A percentile compares a stretch with the other conserved stretches of the same genome.
Conservation (phyloP, 2,888 invertebrate genomes). For the Lottia gigantea region DNA sequence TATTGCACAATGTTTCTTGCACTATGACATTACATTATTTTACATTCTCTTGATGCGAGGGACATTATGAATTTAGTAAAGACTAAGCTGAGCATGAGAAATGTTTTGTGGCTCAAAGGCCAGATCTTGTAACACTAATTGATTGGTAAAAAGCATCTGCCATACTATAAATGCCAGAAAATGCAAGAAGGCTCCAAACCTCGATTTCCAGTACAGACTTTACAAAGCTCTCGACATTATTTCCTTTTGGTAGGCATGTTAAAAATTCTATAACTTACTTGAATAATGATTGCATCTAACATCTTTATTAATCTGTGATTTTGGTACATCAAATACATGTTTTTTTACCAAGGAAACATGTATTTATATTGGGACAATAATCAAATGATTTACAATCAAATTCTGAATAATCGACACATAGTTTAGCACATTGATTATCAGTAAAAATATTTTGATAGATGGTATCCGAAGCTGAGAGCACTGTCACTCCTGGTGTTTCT, state of each 20-base stretch:
- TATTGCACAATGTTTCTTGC: no score
- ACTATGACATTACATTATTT: no score
- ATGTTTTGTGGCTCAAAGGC: no score
- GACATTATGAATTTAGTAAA: no score
- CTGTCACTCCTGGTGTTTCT: slow-evolving; percentile 40
- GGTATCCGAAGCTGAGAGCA: slow-evolving; percentile 42
- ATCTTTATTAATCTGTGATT: slow-evolving; percentile 36
- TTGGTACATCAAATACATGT: slow-evolving; percentile 47
- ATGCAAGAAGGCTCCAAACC: no score
- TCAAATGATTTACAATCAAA: slow-evolving; percentile 56
- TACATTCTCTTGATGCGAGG: no score
- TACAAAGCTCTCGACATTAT: no score
- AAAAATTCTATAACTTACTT: slow-evolving; percentile 34
- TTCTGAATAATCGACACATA: slow-evolving; percentile 47
- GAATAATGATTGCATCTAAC: slow-evolving; percentile 53
- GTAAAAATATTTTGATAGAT: slow-evolving; percentile 50
- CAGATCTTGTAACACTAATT: no score
- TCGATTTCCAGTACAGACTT: background rate
- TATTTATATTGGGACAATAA: slow-evolving; percentile 46
- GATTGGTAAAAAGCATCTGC: no score
- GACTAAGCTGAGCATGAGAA: no score
- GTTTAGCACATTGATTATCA: slow-evolving; percentile 49
- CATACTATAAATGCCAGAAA: no score
- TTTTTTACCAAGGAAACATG: slow-evolving; percentile 49
- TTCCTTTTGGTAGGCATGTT: background rate